phyloP scores from a whole-genome alignment of 2,797 vertebrate species.

The Sebastes trivittatus region DNA sequence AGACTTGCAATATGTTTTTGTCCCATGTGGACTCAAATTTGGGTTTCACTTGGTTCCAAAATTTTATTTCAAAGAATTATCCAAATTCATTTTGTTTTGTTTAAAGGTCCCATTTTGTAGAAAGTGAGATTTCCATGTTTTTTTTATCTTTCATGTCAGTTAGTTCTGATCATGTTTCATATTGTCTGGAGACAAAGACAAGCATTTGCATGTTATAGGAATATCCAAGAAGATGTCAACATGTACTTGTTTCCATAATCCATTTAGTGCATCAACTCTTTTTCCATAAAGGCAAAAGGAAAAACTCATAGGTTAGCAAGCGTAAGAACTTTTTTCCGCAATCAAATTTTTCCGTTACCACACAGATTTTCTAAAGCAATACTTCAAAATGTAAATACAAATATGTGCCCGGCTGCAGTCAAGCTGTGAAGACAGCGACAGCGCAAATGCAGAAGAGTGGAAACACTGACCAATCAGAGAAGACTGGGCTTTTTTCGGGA shows the following conservation, averaged over 20 bases:
- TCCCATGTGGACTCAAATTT: not conserved
- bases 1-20: not conserved
- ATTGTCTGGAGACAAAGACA: rapidly evolving
- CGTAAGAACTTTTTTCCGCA: not conserved
- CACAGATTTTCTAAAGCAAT: rapidly evolving
- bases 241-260: not conserved
- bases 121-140: not conserved
- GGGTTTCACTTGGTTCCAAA: not conserved
- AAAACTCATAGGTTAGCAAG: no score
- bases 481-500: not conserved
- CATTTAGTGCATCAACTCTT: not conserved
- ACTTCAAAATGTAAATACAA: not conserved
- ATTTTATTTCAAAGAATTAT: not conserved
- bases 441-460: not conserved
- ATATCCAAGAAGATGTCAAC: not conserved
- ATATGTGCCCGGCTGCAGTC: not conserved
- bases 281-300: not conserved
- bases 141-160: not conserved
- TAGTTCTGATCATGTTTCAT: not conserved
- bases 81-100: not conserved
- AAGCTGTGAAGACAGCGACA: not conserved
- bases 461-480: not conserved
- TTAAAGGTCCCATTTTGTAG: not conserved
- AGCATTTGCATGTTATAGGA: not conserved
- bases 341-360: not conserved